Percentiles rank a stretch among this genome's conserved stretches.
Evolutionary conservation across 2,888 invertebrate genomes (phyloP).

Genomic region (Arrhopalites spinosus): DNA sequence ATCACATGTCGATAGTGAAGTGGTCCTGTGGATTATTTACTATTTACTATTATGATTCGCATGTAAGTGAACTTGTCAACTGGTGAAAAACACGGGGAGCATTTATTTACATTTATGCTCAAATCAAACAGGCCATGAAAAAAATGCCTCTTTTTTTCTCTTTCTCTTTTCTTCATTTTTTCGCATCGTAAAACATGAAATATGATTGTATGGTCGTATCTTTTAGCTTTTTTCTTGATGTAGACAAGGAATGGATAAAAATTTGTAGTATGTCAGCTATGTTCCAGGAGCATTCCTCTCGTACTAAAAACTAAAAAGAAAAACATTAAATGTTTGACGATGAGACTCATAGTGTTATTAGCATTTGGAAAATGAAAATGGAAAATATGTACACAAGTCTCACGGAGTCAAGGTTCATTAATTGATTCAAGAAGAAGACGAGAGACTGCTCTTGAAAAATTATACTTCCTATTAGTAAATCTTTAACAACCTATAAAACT

Average conservation of each 20-base stretch:
- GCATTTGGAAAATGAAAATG: not conserved
- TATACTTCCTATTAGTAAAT: not conserved
- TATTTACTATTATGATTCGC: not conserved
- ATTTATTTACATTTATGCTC: not conserved
- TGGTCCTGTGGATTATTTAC: not conserved
- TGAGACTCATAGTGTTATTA: too few species aligned
- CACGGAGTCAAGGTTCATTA: constrained; percentile 11
- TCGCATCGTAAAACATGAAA: constrained; percentile 20
- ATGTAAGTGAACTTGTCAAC: constrained; percentile 12
- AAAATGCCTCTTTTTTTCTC: not conserved
- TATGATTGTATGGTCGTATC: constrained; percentile 1
- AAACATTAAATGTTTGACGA: too few species aligned
- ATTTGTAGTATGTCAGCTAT: too few species aligned
- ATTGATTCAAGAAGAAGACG: not conserved
- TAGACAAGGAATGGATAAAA: too few species aligned
- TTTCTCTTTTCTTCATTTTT: not conserved
- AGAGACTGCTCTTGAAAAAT: not conserved
- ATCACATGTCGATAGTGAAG: not conserved
- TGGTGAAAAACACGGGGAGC: not conserved
- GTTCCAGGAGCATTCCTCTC: not conserved
- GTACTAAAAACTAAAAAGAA: too few species aligned
- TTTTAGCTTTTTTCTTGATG: not conserved
- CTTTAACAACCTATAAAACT: too few species aligned
- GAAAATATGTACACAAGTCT: not conserved
- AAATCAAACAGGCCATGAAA: constrained; percentile 21